Conservation (phyloP, 2,888 invertebrate species). For the Sinopyrophorus schimmeli region DNA sequence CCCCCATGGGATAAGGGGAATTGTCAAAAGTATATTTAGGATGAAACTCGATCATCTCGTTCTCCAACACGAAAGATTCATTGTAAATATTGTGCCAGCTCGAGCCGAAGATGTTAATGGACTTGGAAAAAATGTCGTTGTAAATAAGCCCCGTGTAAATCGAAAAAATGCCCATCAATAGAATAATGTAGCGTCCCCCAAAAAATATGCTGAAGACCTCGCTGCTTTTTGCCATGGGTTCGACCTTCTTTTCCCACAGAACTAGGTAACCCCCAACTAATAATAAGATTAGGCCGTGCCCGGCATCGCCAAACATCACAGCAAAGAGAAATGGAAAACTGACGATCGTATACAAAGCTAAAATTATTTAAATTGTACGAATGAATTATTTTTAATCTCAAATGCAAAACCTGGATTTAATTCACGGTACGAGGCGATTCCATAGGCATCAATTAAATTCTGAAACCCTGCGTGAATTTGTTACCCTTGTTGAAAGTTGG, state of each 20-base stretch:
- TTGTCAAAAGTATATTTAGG: conserved; percentile 55
- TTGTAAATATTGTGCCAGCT: conserved; percentile 58
- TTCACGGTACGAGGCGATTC: conserved; percentile 89
- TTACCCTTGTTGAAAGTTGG: conserved; percentile 93
- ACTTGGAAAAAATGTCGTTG: conserved; percentile 78
- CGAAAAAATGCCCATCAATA: conserved; percentile 78
- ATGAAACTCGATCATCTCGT: conserved; percentile 51
- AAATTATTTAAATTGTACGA: conserved; percentile 24
- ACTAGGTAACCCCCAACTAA: conserved; percentile 82
- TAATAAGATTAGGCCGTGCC: conserved; percentile 85
- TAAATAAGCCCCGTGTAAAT: conserved; percentile 79
- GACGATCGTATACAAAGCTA: conserved; percentile 63
- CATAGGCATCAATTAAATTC: conserved; percentile 90
- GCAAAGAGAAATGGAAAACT: conserved; percentile 95
- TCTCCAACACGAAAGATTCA: conserved; percentile 33
- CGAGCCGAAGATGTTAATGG: conserved; percentile 72
- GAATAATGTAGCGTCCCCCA: conserved; percentile 75
- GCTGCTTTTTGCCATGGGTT: conserved; percentile 68
- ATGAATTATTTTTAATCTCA: not conserved
- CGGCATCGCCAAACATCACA: conserved; percentile 95
- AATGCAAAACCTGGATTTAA: conserved; percentile 89
- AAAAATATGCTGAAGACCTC: conserved; percentile 79
- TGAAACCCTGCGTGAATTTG: conserved; percentile 94
- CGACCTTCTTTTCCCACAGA: conserved; percentile 73
- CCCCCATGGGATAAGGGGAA: conserved; percentile 69